phyloP scores from a whole-genome alignment of 1,140 invertebrate species.

The Drosophila tristis region DNA sequence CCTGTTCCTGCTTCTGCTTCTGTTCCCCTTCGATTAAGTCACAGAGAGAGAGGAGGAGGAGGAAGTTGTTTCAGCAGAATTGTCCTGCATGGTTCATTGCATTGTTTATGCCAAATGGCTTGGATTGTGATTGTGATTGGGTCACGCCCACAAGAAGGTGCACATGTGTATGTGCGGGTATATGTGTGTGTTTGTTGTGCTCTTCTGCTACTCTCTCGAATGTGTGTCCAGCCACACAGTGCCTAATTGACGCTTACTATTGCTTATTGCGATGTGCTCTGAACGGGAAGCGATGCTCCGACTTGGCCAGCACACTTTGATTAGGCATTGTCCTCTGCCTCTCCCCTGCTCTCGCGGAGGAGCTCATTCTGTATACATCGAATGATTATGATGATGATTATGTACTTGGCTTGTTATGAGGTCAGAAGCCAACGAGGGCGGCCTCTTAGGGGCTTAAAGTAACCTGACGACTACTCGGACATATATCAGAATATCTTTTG shows the following conservation, averaged over 20 bases:
- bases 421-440: background rate
- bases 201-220: background rate
- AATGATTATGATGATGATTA: conserved; percentile 36
- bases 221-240: conserved; percentile 35
- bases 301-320: conserved; percentile 34
- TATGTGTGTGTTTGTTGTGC: no score
- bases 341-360: no score
- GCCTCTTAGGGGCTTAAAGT: no score
- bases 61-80: conserved; percentile 62
- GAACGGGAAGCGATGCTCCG: conserved; percentile 41
- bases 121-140: conserved; percentile 57
- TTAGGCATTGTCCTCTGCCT: conserved; percentile 39
- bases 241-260: conserved; percentile 65
- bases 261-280: conserved; percentile 33
- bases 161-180: conserved; percentile 6
- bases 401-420: conserved; percentile 20
- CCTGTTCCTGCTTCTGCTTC: no score
- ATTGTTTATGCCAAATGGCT: conserved; percentile 71
- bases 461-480: no score
- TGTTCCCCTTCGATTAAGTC: conserved; percentile 30
- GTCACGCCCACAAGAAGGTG: conserved; percentile 33
- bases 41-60: conserved; percentile 1
- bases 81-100: conserved; percentile 62
- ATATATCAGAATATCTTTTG: no score
- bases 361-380: no score